Conservation (phyloP, 2,113 vertebrate genomes). For the Athene noctua region DNA sequence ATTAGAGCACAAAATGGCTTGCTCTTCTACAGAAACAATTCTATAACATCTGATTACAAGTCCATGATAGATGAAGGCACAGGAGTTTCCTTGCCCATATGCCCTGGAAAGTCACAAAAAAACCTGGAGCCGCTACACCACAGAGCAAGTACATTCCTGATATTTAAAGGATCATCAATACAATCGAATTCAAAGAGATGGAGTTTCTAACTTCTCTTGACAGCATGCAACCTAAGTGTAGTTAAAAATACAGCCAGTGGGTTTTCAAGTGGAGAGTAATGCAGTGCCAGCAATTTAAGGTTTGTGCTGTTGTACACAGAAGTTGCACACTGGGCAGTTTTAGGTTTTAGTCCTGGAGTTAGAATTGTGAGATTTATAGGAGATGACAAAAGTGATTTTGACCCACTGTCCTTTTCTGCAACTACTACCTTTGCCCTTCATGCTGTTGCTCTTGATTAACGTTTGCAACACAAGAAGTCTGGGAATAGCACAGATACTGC, state of each 20-base stretch:
- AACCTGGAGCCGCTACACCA: not conserved
- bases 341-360: not conserved
- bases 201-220: slow-evolving; percentile 27
- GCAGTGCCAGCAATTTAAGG: slow-evolving; percentile 39
- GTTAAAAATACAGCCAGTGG: slow-evolving; percentile 59
- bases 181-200: not conserved
- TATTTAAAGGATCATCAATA: slow-evolving; percentile 37
- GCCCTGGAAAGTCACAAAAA: not conserved
- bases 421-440: slow-evolving; percentile 24
- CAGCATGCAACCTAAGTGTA: slow-evolving; percentile 22
- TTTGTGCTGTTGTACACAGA: not conserved
- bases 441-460: not conserved
- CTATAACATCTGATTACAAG: not conserved
- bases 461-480: fast-evolving
- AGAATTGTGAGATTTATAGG: slow-evolving; percentile 32
- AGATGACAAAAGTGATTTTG: slow-evolving; percentile 25
- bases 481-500: not conserved
- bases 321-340: slow-evolving; percentile 34
- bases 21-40: not conserved
- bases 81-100: not conserved
- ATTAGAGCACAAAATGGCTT: not conserved
- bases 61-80: fast-evolving
- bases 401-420: slow-evolving; percentile 10
- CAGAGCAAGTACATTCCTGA: not conserved
- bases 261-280: slow-evolving; percentile 9